Percentiles rank a stretch among this genome's conserved stretches.
Evolutionary conservation across 2,113 vertebrate species (phyloP).

Genomic region (Mormyrus iriodes): DNA sequence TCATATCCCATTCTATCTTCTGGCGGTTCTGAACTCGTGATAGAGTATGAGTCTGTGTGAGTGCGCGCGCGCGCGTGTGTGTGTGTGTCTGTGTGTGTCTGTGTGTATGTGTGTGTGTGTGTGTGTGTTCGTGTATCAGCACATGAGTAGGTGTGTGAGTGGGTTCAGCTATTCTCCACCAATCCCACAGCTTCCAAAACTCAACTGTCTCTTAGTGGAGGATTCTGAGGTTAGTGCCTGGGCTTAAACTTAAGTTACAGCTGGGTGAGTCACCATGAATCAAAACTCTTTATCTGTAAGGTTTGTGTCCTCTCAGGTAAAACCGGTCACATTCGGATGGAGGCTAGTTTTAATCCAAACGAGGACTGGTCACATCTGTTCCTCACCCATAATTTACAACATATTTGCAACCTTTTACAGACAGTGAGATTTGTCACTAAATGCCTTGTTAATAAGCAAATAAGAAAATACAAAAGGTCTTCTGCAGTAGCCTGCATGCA

Average conservation of each 20-base stretch:
- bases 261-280: not conserved
- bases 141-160: not conserved
- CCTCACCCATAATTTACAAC: not conserved
- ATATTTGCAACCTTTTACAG: not conserved
- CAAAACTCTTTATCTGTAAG: not conserved
- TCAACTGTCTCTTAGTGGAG: not conserved
- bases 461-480: not conserved
- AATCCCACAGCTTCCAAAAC: not conserved
- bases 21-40: not conserved
- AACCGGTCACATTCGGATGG: not conserved
- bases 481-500: not conserved
- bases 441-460: not conserved
- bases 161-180: not conserved
- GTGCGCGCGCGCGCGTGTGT: not conserved
- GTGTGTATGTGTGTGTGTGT: not conserved
- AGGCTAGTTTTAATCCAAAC: not conserved
- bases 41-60: not conserved
- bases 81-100: not conserved
- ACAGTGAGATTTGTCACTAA: not conserved
- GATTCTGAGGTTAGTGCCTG: not conserved
- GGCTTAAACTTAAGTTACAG: not conserved
- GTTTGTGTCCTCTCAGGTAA: not conserved
- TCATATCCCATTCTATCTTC: not conserved
- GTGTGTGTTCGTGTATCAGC: not conserved
- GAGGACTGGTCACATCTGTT: not conserved